A percentile compares a stretch with the other conserved stretches of the same genome.
Evolutionary conservation across 2,797 vertebrate genomes (phyloP).

Genomic region (Cyprinella venusta): DNA sequence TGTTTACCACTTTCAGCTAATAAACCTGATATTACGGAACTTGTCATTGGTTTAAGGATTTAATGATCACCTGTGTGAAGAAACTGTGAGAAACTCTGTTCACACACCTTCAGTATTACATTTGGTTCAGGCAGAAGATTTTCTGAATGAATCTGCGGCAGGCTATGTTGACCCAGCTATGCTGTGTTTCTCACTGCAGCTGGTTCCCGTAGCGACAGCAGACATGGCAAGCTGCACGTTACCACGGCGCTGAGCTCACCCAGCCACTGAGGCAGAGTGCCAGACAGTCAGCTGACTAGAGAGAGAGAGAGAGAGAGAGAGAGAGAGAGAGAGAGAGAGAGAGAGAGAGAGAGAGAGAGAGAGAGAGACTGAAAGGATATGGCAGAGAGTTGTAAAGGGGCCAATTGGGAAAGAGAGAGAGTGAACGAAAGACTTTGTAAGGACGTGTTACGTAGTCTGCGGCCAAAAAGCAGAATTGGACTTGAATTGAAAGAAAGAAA

Average conservation of each 20-base stretch:
- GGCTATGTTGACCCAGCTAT: constrained; percentile 37
- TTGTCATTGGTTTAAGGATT: background rate
- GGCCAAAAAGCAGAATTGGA: constrained; percentile 24
- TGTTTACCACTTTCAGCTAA: constrained; percentile 1
- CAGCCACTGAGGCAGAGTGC: constrained; percentile 26
- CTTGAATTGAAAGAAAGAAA: constrained; percentile 39
- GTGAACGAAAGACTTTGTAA: constrained; percentile 38
- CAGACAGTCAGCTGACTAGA: constrained; percentile 58
- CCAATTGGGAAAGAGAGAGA: constrained; percentile 5
- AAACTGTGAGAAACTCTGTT: constrained; percentile 14
- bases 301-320: background rate
- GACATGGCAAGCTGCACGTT: constrained; percentile 62
- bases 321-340: background rate
- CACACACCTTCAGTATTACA: constrained; percentile 4
- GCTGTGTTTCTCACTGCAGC: constrained; percentile 53
- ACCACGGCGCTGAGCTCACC: constrained; percentile 45
- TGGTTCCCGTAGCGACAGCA: constrained; percentile 57
- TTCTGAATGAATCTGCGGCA: constrained; percentile 32
- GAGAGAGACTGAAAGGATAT: background rate
- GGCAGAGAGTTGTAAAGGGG: background rate
- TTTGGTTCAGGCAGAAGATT: constrained; percentile 27
- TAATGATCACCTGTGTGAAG: background rate
- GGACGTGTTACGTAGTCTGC: constrained; percentile 34
- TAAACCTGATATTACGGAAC: constrained; percentile 15
- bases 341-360: background rate